These are phyloP conservation scores for Sebastes paucispinis DNA, from an alignment of 2,797 vertebrate genomes.

Conservation along the genomic window DNA sequence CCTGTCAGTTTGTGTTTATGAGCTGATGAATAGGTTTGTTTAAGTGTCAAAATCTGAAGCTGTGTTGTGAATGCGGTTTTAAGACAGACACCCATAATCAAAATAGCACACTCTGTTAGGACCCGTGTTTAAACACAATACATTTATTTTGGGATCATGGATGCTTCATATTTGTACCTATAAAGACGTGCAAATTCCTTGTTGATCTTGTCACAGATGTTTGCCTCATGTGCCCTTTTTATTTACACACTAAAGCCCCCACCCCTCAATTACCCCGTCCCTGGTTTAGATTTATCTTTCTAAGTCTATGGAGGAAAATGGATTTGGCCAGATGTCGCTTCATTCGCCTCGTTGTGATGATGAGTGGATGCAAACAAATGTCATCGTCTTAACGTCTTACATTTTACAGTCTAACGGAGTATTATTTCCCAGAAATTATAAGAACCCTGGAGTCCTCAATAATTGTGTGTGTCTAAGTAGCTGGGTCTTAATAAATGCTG, in stretches of 20 bases:
- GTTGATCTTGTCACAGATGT: conserved; percentile 36
- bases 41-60: conserved; percentile 16
- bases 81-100: conserved; percentile 17
- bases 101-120: not conserved
- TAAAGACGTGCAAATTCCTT: conserved; percentile 13
- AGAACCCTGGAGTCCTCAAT: conserved; percentile 2
- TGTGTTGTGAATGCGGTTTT: conserved; percentile 30
- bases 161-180: conserved; percentile 5
- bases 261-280: conserved; percentile 22
- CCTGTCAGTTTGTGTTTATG: conserved; percentile 38
- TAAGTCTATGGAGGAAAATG: conserved; percentile 37
- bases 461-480: not conserved
- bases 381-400: conserved; percentile 13
- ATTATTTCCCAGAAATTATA: conserved; percentile 31
- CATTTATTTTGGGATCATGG: conserved; percentile 3
- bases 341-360: conserved; percentile 16
- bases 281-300: conserved; percentile 42
- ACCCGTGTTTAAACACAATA: conserved; percentile 5
- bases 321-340: conserved; percentile 53
- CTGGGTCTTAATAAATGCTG: conserved; percentile 28
- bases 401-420: conserved; percentile 31
- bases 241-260: conserved; percentile 34
- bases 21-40: conserved; percentile 34
- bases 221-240: conserved; percentile 37
- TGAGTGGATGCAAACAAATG: conserved; percentile 14